phyloP scores from a whole-genome alignment of 1,140 invertebrate genomes.

The Alviniconcha marisindica region DNA sequence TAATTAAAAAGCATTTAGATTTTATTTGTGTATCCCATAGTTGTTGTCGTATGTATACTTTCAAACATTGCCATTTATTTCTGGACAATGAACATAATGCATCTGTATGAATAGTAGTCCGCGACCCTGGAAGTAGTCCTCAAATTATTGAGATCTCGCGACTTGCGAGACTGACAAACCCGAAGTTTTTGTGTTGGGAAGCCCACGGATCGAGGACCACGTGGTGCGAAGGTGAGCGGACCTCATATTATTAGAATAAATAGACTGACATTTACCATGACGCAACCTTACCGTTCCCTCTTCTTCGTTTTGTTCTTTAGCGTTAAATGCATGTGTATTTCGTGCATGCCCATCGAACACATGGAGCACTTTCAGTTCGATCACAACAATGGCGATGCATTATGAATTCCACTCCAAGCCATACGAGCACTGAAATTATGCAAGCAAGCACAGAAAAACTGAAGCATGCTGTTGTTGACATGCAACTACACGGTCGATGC shows the following conservation, averaged over 20 bases:
- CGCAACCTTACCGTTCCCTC: not conserved
- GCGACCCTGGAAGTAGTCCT: slow-evolving; percentile 49
- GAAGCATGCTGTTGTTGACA: no score
- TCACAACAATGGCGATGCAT: slow-evolving; percentile 29
- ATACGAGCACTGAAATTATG: no score
- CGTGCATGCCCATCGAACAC: not conserved
- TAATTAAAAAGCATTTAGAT: not conserved
- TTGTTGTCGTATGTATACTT: no score
- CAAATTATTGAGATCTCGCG: slow-evolving; percentile 18
- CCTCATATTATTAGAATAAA: slow-evolving; percentile 33
- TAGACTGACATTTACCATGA: not conserved
- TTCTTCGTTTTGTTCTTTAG: not conserved
- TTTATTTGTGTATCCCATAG: not conserved
- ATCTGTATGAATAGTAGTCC: not conserved
- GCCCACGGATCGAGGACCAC: slow-evolving; percentile 7
- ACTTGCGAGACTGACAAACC: slow-evolving; percentile 11
- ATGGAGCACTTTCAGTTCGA: slow-evolving; percentile 46
- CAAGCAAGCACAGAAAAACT: no score
- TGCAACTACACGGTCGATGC: no score
- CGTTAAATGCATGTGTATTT: not conserved
- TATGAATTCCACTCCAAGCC: not conserved
- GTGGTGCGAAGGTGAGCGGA: slow-evolving; percentile 39
- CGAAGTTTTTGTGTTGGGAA: slow-evolving; percentile 30
- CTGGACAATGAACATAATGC: slow-evolving; percentile 33
- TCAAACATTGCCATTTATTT: no score